Base-by-base conservation (phyloP, 2,797 vertebrate species). In the Columba guinea region DNA sequence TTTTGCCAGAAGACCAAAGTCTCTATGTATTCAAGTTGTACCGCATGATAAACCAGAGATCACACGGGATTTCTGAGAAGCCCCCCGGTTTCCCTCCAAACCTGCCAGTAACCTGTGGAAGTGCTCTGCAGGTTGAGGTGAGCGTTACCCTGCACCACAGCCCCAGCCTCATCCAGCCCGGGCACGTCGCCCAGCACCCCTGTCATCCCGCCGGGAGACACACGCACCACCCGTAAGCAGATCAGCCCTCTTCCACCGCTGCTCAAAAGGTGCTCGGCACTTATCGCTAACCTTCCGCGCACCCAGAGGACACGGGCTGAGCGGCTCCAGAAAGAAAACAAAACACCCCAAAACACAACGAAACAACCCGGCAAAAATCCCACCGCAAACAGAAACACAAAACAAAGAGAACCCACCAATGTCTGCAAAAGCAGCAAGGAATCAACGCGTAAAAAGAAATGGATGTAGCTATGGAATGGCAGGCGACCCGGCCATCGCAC, bases 141-240 rank as follows among this genome's bases (percentile, higher is more conserved):
- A 62, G 4, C 3, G 1, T 14, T 48, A 39, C 7, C 10, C 2
- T 7, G 55, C 63, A 65, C 8, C 2, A 17, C 35, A 80, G 21
- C 6, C 30, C 56, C 83, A 63, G 1, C 44, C 55, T 58, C 15
- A 44, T 55, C 62, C 82, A n/a, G 39, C 46, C 7, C 68, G 41
- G 27, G 6, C 30, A 30, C 59, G 32, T 51, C 63, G 35, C 70
- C 10, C 60, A 52, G 46, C 58, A 83, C 5, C 65, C 59, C 59
- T 49, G 37, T 93, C 81, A 90, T 69, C 89, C 94, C 69, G 4
- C 37, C 11, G 83, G 83, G 67, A 93, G 68, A 64, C 18, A 8
- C 58, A 58, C 0, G 8, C 87, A 74, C 15, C 91, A 96, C 89
- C 94, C 95, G 93, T 96, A 95, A 93, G 95, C 94, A 91, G 91